Conservation (phyloP, 2,888 invertebrate species). For the Scelioninae gen. 1 region DNA sequence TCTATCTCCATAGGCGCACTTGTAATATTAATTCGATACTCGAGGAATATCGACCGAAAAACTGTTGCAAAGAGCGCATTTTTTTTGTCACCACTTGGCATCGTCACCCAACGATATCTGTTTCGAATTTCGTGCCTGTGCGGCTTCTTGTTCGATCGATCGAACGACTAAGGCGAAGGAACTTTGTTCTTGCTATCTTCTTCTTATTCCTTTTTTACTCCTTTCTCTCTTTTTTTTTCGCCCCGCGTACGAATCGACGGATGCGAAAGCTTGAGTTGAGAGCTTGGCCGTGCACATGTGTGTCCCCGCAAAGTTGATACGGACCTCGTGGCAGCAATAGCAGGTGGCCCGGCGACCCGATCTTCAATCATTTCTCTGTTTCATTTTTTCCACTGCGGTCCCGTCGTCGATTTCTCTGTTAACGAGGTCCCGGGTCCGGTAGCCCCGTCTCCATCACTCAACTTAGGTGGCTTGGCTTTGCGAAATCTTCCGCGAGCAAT, state of each 20-base stretch:
- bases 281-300: slow-evolving; percentile 68
- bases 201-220: slow-evolving; percentile 22
- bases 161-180: slow-evolving; percentile 48
- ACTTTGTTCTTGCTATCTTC: slow-evolving; percentile 46
- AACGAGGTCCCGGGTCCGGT: slow-evolving; percentile 63
- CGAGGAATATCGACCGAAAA: slow-evolving; percentile 53
- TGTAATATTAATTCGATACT: slow-evolving; percentile 38
- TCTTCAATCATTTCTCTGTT: slow-evolving; percentile 69
- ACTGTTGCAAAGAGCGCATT: slow-evolving; percentile 52
- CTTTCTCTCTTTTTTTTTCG: slow-evolving; percentile 17
- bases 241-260: slow-evolving; percentile 59
- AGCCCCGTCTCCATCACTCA: slow-evolving; percentile 52
- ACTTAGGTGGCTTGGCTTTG: too few relatives aligned
- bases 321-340: slow-evolving; percentile 66
- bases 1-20: too few relatives aligned
- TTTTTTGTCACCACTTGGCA: slow-evolving; percentile 62
- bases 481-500: too few relatives aligned
- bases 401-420: slow-evolving; percentile 63
- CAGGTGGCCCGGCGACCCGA: slow-evolving; percentile 64
- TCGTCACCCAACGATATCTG: slow-evolving; percentile 65
- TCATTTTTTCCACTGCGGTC: slow-evolving; percentile 60
- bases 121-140: slow-evolving; percentile 67
- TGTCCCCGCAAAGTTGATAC: slow-evolving; percentile 70
- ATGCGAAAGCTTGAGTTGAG: slow-evolving; percentile 51
- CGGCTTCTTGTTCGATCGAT: slow-evolving; percentile 71